Evolutionary conservation across 1,140 invertebrate genomes (phyloP).

Genomic region (Andrena cerasifolii): DNA sequence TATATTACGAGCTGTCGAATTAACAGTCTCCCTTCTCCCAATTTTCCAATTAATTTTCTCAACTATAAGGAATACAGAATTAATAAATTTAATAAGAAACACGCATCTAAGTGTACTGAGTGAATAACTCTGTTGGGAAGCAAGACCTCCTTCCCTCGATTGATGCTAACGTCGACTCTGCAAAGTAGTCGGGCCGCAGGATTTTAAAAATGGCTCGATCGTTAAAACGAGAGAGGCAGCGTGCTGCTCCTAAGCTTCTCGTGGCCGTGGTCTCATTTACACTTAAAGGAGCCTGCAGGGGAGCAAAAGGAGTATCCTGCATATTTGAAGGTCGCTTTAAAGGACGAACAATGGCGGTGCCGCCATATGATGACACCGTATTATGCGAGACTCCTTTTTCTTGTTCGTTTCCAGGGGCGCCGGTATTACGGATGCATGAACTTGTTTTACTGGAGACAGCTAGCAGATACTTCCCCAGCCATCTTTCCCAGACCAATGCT

Average conservation of each 20-base stretch:
- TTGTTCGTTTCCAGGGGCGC: conserved; percentile 28
- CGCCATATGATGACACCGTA: conserved; percentile 27
- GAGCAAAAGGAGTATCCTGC: conserved; percentile 32
- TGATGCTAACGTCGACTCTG: background rate
- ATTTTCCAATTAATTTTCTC: too few species aligned
- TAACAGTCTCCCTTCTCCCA: too few species aligned
- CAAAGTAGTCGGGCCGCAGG: background rate
- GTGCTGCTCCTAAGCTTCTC: conserved; percentile 1
- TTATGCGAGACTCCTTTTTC: conserved; percentile 19
- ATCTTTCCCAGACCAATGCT: conserved; percentile 4
- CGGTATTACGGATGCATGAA: conserved; percentile 30
- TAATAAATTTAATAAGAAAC: background rate
- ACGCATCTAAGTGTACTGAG: background rate
- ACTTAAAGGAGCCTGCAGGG: conserved; percentile 33
- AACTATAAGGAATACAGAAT: too few species aligned
- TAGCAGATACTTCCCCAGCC: background rate
- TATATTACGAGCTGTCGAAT: too few species aligned
- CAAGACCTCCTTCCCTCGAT: background rate
- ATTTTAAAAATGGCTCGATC: background rate
- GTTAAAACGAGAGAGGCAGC: background rate
- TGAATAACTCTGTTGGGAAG: background rate
- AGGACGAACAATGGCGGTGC: conserved; percentile 37
- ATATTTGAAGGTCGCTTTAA: conserved; percentile 35
- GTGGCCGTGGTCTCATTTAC: conserved; percentile 19
- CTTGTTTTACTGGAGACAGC: conserved; percentile 21